Evolutionary conservation across 2,888 invertebrate genomes (phyloP).

Genomic region (Acronicta alni): DNA sequence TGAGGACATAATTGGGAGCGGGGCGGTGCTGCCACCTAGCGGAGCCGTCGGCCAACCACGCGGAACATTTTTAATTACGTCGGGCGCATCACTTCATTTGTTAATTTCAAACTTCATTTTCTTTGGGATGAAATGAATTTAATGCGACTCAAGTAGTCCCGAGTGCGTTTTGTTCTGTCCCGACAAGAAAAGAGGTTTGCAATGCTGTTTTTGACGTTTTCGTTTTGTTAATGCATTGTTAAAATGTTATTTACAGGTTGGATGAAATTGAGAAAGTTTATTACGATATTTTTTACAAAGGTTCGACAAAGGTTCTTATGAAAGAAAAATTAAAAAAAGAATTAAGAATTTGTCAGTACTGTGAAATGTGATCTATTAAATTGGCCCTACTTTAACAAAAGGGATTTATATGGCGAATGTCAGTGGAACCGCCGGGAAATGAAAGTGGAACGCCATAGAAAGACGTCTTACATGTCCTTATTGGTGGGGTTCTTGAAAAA

Average conservation of each 20-base stretch:
- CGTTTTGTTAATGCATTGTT: slow-evolving; percentile 17
- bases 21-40: slow-evolving; percentile 49
- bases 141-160: slow-evolving; percentile 31
- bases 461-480: no score
- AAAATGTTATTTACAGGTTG: slow-evolving; percentile 7
- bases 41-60: slow-evolving; percentile 43
- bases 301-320: no score
- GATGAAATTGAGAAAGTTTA: not conserved
- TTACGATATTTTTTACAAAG: no score
- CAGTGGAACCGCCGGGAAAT: no score
- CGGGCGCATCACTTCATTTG: slow-evolving; percentile 79
- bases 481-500: no score
- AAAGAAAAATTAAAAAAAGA: no score
- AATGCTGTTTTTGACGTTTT: slow-evolving; percentile 41
- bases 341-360: no score
- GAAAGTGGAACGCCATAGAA: no score
- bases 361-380: no score
- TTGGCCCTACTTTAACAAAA: no score
- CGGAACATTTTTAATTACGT: slow-evolving; percentile 80
- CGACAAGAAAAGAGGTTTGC: slow-evolving; percentile 28
- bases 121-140: slow-evolving; percentile 47
- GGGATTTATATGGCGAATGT: no score
- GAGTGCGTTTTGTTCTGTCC: slow-evolving; percentile 46
- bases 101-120: slow-evolving; percentile 64
- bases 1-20: slow-evolving; percentile 62